phyloP scores from a whole-genome alignment of 1,140 invertebrate genomes.

The Carposina sasakii region DNA sequence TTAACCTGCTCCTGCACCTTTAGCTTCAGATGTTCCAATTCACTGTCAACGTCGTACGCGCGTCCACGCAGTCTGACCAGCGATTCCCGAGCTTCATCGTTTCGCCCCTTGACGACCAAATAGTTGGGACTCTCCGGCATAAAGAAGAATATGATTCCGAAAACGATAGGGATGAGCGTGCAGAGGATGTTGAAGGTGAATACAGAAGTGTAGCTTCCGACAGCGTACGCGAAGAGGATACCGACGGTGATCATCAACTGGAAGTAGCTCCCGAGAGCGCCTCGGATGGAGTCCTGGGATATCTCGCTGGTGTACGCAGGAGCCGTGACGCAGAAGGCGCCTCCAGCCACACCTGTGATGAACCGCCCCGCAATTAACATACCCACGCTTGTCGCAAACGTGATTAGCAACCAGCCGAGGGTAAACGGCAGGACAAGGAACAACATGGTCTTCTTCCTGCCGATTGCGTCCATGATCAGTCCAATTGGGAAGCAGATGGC shows the following conservation, averaged over 20 bases:
- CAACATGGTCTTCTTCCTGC: constrained; percentile 83
- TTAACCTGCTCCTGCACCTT: constrained; percentile 74
- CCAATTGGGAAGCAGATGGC: constrained; percentile 82
- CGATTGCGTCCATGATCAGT: constrained; percentile 81
- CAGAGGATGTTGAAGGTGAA: constrained; percentile 79
- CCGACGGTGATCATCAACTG: constrained; percentile 85
- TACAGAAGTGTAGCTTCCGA: constrained; percentile 76
- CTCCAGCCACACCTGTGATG: constrained; percentile 81
- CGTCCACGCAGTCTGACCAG: constrained; percentile 78
- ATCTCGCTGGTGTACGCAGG: constrained; percentile 90
- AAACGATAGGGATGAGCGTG: constrained; percentile 77
- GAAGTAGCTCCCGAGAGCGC: constrained; percentile 84
- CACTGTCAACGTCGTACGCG: constrained; percentile 76
- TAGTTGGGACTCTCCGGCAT: constrained; percentile 86
- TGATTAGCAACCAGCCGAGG: constrained; percentile 84
- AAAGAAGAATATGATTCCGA: constrained; percentile 79
- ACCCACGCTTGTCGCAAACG: constrained; percentile 76
- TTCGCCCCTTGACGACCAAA: constrained; percentile 74
- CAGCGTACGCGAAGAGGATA: constrained; percentile 79
- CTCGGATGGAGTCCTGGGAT: constrained; percentile 83
- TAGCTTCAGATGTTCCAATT: constrained; percentile 74
- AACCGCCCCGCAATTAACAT: constrained; percentile 84
- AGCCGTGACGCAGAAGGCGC: constrained; percentile 83
- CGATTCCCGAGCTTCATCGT: constrained; percentile 76
- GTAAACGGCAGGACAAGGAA: constrained; percentile 80